Base-by-base conservation (phyloP, 2,888 invertebrate species). In the Strigamia transsilvanica region DNA sequence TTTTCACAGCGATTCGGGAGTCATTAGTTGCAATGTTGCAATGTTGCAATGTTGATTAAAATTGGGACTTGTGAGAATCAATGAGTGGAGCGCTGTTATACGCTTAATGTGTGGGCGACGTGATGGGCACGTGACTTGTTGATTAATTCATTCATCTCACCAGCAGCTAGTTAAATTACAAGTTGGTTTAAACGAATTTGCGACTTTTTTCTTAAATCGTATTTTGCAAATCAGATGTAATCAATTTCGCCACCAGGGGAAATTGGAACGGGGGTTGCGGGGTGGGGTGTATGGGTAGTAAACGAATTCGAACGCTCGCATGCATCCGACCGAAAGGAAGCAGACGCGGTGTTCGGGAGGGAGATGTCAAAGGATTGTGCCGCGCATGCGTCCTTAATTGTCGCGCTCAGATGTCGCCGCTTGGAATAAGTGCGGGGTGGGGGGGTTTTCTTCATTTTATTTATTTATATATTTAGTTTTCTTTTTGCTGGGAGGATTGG, bases 321-420 rank as follows among this genome's bases (percentile, higher is more conserved):
- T 73, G 32, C 73, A 73, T 73, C 73, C 73, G 73, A 27, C 73
- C 73, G 73, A 27, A 73, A 73, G 73, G 73, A 73, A 73, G 73
- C 73, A 73, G 73, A 73, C 73, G 73, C 73, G 73, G 73, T 73
- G 27, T 73, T 27, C 27, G 73, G 73, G 56, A 56, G 56, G 32
- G 73, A 73, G 32, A 73, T 56, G 73, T 73, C 73, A 73, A 73
- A 73, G 73, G 73, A 73, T 73, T 73, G 73, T 73, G 73, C 73
- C 73, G 73, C 73, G 73, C 73, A 73, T 73, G 73, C 73, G 73
- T 73, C 73, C 73, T 73, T 73, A 73, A 73, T 73, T 73, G 73
- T 73, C 73, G 73, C 73, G 73, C 73, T 73, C 73, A 73, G 73
- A 73, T 73, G 73, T 73, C 73, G 73, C 73, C 73, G 73, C 73